phyloP scores from a whole-genome alignment of 2,888 invertebrate genomes.

The Drosophila incognita region DNA sequence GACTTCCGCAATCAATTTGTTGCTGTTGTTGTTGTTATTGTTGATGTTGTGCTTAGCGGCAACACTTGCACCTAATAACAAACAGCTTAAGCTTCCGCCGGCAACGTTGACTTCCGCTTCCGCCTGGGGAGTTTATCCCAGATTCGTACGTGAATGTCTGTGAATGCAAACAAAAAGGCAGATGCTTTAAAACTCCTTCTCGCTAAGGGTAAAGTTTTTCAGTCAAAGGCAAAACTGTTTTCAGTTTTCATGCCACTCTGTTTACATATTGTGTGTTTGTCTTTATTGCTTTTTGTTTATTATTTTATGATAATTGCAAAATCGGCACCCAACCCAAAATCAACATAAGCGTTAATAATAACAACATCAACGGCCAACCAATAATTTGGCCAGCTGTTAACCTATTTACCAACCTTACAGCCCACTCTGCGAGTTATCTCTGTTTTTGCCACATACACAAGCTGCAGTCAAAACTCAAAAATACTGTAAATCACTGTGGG shows the following conservation, averaged over 20 bases:
- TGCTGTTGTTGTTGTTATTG: constrained; percentile 3
- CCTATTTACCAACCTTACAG: neutral
- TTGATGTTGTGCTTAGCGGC: constrained; percentile 37
- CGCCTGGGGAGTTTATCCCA: constrained; percentile 25
- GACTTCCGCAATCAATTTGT: constrained; percentile 50
- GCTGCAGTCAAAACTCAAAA: constrained; percentile 21
- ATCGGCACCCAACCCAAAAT: constrained; percentile 25
- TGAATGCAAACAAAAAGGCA: constrained; percentile 36
- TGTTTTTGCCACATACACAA: neutral
- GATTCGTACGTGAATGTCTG: constrained; percentile 21
- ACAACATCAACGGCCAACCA: constrained; percentile 15
- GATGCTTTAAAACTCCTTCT: constrained; percentile 37
- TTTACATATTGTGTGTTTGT: constrained; percentile 24
- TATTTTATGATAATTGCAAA: constrained; percentile 57
- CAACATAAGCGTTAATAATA: constrained; percentile 23
- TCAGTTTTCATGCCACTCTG: constrained; percentile 25
- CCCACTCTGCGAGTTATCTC: constrained; percentile 4
- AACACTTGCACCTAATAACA: constrained; percentile 53
- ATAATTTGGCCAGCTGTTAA: constrained; percentile 13
- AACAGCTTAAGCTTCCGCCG: constrained; percentile 51
- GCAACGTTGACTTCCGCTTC: constrained; percentile 61
- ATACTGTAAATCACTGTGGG: constrained; percentile 4
- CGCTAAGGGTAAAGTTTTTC: neutral
- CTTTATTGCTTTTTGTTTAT: constrained; percentile 48
- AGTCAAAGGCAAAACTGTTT: constrained; percentile 26